Conservation (phyloP, 2,888 invertebrate species). For the Lycaena phlaeas region DNA sequence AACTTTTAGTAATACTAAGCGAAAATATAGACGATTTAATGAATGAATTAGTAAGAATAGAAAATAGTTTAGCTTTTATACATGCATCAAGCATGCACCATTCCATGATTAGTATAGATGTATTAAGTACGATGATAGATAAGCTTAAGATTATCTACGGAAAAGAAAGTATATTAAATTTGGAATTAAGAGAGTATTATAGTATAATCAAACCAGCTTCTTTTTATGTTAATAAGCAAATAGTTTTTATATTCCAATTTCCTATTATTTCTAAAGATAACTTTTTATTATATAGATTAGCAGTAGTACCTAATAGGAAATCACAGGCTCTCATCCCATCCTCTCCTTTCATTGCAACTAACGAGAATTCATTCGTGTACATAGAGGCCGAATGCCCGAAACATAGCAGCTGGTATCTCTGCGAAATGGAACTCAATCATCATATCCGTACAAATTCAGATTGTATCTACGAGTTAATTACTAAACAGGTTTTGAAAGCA, state of each 20-base stretch:
- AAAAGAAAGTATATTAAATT: constrained; percentile 8
- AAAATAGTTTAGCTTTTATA: constrained; percentile 18
- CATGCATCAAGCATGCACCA: constrained; percentile 16
- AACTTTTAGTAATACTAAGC: constrained; percentile 12
- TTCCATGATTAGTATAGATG: constrained; percentile 14
- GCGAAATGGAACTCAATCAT: constrained; percentile 11
- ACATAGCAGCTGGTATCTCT: constrained; percentile 16
- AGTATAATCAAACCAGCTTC: constrained; percentile 14
- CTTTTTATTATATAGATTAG: constrained; percentile 15
- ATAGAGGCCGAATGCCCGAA: constrained; percentile 25
- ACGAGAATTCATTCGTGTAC: constrained; percentile 17
- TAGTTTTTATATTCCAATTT: constrained; percentile 14
- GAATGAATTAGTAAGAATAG: constrained; percentile 15
- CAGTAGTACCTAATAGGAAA: constrained; percentile 16
- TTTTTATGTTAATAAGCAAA: constrained; percentile 13
- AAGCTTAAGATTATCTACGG: constrained; percentile 13
- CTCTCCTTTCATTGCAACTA: constrained; percentile 20
- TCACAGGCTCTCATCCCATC: constrained; percentile 17
- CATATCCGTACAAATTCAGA: constrained; percentile 13
- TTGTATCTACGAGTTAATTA: constrained; percentile 15
- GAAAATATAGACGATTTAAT: constrained; percentile 15
- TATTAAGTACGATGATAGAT: constrained; percentile 14
- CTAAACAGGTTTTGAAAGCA: constrained; percentile 15
- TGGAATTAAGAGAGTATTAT: constrained; percentile 17
- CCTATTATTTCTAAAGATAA: constrained; percentile 13